Base-by-base conservation (phyloP, 1,140 invertebrate species). In the Trichonephila clavata region DNA sequence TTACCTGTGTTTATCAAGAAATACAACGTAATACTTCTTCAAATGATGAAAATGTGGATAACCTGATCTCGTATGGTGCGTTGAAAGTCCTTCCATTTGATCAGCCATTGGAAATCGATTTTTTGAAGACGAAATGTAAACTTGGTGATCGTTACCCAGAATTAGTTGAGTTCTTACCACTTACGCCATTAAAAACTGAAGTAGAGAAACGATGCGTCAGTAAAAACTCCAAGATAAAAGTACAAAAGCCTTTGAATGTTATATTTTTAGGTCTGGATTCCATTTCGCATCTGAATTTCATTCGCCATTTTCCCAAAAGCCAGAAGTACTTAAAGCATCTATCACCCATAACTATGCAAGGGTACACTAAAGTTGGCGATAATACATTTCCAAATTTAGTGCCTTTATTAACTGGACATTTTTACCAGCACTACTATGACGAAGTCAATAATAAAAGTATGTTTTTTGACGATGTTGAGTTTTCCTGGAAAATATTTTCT, bases 401-500 rank as follows among this genome's bases (percentile, higher is more conserved):
- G 8, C 94, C 95, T 59, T 83, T 94, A 20, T 59, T 94, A 43
- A 94, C 93, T 43, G 93, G 93, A 13, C 68, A 87, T n/a, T 88
- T 77, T 59, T 90, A 91, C 77, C 77, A 90, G n/a, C 60, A 81
- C 50, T 88, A 90, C 32, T 88, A 89, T 63, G 84, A 94, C 81
- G 61, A 91, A 32, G 27, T 24, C 39, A 20, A 71, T 27, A 90
- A 91, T n/a, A 65, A 81, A 32, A 92, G 27, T 14, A 81, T 80
- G 81, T 94, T 92, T 50, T 93, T 90, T 81, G 94, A 94, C 68
- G 84, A 94, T 27, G 50, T 92, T 4, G 94, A 92, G 18, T 94
- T 95, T 80, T 93, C 95, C 21, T 95, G 95, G 95, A 95, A 95
- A 84, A 65, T 95, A 32, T 95, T 94, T 97, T 24, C 96, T 95